Evolutionary conservation across 2,113 vertebrate species (phyloP).

Genomic region (Carlito syrichta): DNA sequence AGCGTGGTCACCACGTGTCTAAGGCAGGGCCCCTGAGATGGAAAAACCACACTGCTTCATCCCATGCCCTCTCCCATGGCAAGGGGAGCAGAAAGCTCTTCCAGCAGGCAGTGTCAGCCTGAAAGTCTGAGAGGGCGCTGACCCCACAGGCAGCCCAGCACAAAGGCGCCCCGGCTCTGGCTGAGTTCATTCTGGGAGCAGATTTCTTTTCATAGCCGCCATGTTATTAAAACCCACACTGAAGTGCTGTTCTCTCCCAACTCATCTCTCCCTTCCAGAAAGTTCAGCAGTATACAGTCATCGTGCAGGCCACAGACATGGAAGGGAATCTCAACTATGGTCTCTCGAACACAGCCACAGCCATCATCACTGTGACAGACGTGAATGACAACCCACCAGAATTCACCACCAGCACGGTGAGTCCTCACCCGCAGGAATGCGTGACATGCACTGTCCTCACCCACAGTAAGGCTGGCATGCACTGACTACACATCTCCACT

Average conservation of each 20-base stretch:
- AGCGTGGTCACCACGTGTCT: rapidly evolving
- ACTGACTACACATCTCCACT: background rate
- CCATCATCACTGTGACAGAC: slow-evolving; percentile 93
- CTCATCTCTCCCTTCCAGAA: slow-evolving; percentile 83
- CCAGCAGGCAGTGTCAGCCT: rapidly evolving
- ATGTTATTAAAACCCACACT: background rate
- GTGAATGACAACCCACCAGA: slow-evolving; percentile 98
- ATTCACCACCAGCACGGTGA: slow-evolving; percentile 93
- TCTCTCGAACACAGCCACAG: slow-evolving; percentile 96
- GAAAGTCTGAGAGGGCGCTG: rapidly evolving
- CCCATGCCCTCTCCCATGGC: rapidly evolving
- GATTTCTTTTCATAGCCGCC: background rate
- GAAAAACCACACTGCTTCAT: no score
- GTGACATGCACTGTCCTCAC: no score
- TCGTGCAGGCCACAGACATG: slow-evolving; percentile 98
- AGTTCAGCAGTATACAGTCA: slow-evolving; percentile 96
- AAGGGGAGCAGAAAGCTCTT: background rate
- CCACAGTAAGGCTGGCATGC: background rate
- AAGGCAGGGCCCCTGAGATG: background rate
- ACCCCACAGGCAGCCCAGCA: rapidly evolving
- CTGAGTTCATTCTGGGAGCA: no score
- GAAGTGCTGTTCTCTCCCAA: rapidly evolving
- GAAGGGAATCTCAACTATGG: slow-evolving; percentile 97
- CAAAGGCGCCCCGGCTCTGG: background rate
- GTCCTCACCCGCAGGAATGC: no score